Base-by-base conservation (phyloP, 2,888 invertebrate genomes). In the Cephus nigrinus region DNA sequence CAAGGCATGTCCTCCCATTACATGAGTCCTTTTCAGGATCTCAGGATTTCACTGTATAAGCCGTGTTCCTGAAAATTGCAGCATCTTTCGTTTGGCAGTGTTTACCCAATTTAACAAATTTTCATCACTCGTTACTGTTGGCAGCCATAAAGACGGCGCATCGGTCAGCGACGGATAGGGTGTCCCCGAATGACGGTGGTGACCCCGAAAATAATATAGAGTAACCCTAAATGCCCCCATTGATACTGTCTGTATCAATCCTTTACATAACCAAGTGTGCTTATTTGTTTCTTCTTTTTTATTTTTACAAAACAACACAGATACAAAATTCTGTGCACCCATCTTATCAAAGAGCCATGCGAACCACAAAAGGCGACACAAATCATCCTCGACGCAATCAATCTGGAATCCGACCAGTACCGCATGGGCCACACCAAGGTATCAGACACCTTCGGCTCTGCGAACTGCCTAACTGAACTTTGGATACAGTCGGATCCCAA, bases 291-390 rank as follows among this genome's bases (percentile, higher is more conserved):
- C 33, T 76, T 35, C 34, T 55, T 35, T 77, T 79, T 75, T 75
- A 31, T 55, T 36, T 74, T 78, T 79, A 80, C 75, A 74, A 82
- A 78, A 89, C 91, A 93, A 94, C 93, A 94, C 96, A 98, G 98
- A 96, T 99, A 99, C 96, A 98, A 98, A 95, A 98, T 99, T 95
- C 96, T 99, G 95, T 98, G 98, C 94, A 97, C 98, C 92, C 96
- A 96, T 93, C 95, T 94, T 92, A 92, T 97, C 92, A 95, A 94
- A 94, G 95, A 95, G 87, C 93, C 94, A 87, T 94, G 94, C 92
- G 93, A 95, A 85, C 93, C 95, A 83, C 94, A 95, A 93, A 96
- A 96, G 93, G 96, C 96, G 88, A 95, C 97, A 84, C 93, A 94
- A 92, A 94, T 95, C 93, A 96, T 98, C 93, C 94, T 97, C 93